Percentiles rank a stretch among this genome's conserved stretches.
phyloP scores from a whole-genome alignment of 2,888 invertebrate species.

The Ophonus ardosiacus region DNA sequence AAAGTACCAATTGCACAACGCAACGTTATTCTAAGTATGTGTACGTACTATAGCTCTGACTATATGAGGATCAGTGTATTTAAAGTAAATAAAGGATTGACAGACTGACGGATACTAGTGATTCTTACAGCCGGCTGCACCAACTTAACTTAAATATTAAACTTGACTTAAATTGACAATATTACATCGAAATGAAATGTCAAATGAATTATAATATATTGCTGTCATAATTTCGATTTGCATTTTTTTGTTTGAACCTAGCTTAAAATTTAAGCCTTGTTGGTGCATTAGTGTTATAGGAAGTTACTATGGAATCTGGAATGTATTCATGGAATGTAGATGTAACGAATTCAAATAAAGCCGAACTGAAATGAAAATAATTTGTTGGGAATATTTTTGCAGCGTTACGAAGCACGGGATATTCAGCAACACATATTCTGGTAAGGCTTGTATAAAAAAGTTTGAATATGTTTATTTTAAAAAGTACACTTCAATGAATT shows the following conservation, averaged over 20 bases:
- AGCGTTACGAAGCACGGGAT: not conserved
- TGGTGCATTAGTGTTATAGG: not conserved
- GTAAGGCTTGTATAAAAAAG: not conserved
- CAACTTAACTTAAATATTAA: no score
- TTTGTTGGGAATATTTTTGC: conserved; percentile 6
- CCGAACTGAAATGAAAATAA: not conserved
- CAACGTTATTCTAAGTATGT: conserved; percentile 39
- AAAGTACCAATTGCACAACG: conserved; percentile 37
- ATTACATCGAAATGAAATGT: no score
- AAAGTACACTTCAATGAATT: not conserved
- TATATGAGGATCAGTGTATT: conserved; percentile 21
- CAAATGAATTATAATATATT: no score
- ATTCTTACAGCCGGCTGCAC: no score
- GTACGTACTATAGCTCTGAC: conserved; percentile 28
- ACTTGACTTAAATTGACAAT: no score
- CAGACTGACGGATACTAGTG: not conserved
- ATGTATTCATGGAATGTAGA: conserved; percentile 3
- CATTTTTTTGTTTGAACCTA: no score
- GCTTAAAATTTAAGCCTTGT: no score
- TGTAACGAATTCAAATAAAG: not conserved
- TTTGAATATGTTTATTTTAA: not conserved
- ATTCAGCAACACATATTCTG: not conserved
- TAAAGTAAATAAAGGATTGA: conserved; percentile 27
- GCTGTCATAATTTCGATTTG: no score
- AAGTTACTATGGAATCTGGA: not conserved